Conservation (phyloP, 2,888 invertebrate genomes). For the Aelia acuminata region DNA sequence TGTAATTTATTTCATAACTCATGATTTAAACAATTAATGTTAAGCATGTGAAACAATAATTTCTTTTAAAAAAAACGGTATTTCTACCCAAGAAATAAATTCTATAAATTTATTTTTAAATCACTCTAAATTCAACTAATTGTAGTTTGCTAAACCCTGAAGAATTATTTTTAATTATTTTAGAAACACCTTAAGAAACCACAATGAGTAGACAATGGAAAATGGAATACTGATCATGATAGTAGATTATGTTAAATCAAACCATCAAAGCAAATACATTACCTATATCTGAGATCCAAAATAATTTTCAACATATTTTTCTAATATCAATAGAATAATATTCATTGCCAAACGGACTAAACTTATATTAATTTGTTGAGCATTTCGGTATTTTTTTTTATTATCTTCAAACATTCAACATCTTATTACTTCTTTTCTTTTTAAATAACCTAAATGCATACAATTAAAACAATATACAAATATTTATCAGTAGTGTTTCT, state of each 20-base stretch:
- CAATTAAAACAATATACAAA: conserved; percentile 27
- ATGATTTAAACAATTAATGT: not conserved
- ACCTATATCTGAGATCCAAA: conserved; percentile 20
- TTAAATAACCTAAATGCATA: conserved; percentile 28
- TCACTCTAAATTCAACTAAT: no score
- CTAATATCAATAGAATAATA: not conserved
- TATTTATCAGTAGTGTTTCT: conserved; percentile 40
- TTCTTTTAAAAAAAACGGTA: not conserved
- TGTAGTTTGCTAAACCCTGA: no score
- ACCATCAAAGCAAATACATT: not conserved
- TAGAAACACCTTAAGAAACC: no score
- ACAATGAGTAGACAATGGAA: not conserved
- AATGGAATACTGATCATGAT: not conserved
- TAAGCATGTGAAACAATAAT: not conserved
- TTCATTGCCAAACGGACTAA: not conserved
- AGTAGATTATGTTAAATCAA: not conserved
- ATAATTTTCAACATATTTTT: not conserved
- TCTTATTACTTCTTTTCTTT: not conserved
- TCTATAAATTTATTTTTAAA: no score
- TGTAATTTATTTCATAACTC: no score
- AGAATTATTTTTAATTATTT: no score
- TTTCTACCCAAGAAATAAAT: no score
- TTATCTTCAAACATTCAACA: conserved; percentile 8
- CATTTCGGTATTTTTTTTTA: not conserved
- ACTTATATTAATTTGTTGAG: conserved; percentile 37